Base-by-base conservation (phyloP, 2,888 invertebrate species). In the Hyposoter didymator region DNA sequence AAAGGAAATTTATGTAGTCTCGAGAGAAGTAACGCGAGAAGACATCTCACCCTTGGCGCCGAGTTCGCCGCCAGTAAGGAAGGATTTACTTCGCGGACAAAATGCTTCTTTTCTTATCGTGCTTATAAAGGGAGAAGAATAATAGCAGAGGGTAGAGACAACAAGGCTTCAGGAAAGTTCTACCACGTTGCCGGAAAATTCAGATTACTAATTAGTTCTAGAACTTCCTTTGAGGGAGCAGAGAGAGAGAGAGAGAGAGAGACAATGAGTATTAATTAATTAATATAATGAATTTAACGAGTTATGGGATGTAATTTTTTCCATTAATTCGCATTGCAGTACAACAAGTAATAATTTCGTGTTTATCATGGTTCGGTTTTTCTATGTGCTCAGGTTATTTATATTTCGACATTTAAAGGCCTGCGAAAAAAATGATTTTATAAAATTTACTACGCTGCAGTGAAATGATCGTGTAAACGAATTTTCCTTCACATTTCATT, bases 1-100 rank as follows among this genome's bases (percentile, higher is more conserved):
- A 79, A 78, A 55, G 45, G 49, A 81, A 76, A 84, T 84, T 81
- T 84, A 84, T 81, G 76, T 73, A 84, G 84, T 84, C 84, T 72
- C 76, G 66, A 52, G 76, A 76, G 55, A 19, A 74, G 76, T 84
- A 81, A 81, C 76, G 76, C 76, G 72, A 76, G 76, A 47, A 55
- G 75, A 55, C 66, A 69, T 59, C 43, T 69, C 67, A 73, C 69
- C 73, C 78, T 76, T 59, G 70, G 64, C n/a, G 74, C 52, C 45
- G 43, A 8, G 55, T 70, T 69, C 45, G 35, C 14, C 73, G 64
- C 62, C 75, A 19, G 74, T 64, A 39, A 64, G 73, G 84, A 81
- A 74, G 72, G 62, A 45, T 82, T 78, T 73, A 70, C 82, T 78
- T 70, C 55, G 2, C 62, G 78, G 74, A 78, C 74, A 82, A 84